These are phyloP conservation scores for Sciurus vulgaris DNA, from an alignment of 2,797 vertebrate species.

Conservation along the genomic window DNA sequence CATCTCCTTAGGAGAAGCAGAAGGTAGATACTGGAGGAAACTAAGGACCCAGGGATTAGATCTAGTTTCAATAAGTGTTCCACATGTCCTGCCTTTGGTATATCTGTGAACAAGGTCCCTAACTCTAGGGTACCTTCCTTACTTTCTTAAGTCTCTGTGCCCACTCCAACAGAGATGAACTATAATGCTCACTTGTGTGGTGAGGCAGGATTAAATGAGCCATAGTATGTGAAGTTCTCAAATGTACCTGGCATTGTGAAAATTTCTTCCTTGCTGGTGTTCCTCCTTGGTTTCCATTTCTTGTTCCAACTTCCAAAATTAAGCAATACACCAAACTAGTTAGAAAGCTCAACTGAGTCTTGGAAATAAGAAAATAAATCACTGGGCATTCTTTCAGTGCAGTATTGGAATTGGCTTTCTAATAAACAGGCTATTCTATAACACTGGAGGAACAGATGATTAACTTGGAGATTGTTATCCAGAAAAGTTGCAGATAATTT, in stretches of 20 bases:
- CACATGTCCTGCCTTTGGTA: neutral
- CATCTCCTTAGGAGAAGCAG: neutral
- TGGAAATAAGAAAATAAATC: neutral
- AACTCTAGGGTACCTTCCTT: neutral
- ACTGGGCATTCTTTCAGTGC: neutral
- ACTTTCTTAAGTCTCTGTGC: neutral
- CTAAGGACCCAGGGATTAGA: neutral
- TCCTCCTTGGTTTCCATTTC: neutral
- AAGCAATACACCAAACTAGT: neutral
- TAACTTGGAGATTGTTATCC: neutral
- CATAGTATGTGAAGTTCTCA: fast-evolving
- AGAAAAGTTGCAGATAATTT: neutral
- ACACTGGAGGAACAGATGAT: fast-evolving
- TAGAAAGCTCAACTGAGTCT: neutral
- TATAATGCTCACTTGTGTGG: fast-evolving
- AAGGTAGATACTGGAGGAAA: neutral
- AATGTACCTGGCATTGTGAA: no score
- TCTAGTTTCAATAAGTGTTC: neutral
- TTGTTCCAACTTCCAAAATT: neutral
- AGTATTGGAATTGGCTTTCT: neutral
- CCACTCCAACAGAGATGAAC: fast-evolving
- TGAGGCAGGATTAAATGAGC: no score
- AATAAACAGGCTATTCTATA: neutral
- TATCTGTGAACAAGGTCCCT: neutral
- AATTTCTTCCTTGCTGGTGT: neutral